phyloP scores from a whole-genome alignment of 1,140 invertebrate genomes.

The Panulirus ornatus region DNA sequence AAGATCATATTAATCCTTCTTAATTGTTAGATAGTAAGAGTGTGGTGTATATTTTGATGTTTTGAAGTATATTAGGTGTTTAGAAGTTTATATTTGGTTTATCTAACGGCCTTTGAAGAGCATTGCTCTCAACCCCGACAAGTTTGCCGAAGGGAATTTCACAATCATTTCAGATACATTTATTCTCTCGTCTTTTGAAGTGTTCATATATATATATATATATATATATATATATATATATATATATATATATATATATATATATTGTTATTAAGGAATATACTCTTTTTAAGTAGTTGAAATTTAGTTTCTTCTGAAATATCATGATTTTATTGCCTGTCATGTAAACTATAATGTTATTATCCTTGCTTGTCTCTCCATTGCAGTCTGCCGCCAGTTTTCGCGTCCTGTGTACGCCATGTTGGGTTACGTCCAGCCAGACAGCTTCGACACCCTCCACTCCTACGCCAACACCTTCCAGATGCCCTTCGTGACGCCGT shows the following conservation, averaged over 20 bases:
- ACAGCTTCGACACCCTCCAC: slow-evolving; percentile 95
- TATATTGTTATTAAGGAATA: slow-evolving; percentile 14
- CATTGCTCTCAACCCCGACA: no score
- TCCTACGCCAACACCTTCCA: slow-evolving; percentile 97
- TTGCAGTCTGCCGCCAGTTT: slow-evolving; percentile 82
- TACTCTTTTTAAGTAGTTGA: not conserved
- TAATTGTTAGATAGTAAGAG: no score
- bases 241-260: slow-evolving; percentile 23
- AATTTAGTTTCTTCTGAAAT: not conserved
- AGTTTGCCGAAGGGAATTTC: no score
- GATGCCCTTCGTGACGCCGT: slow-evolving; percentile 96
- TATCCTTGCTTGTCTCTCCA: slow-evolving; percentile 3
- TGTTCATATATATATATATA: not conserved
- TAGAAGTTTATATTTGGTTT: no score
- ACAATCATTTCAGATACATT: no score
- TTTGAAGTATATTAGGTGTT: no score
- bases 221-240: slow-evolving; percentile 5
- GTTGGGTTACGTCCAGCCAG: slow-evolving; percentile 92
- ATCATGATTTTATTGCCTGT: not conserved
- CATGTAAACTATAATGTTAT: not conserved
- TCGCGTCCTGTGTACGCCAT: slow-evolving; percentile 93
- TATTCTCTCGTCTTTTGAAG: no score
- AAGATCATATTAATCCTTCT: no score
- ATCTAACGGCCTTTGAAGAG: no score
- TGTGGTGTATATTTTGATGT: no score